Evolutionary conservation across 35 echinoderm and acorn worm genomes (phyloP).

Genomic region (Diadema setosum): DNA sequence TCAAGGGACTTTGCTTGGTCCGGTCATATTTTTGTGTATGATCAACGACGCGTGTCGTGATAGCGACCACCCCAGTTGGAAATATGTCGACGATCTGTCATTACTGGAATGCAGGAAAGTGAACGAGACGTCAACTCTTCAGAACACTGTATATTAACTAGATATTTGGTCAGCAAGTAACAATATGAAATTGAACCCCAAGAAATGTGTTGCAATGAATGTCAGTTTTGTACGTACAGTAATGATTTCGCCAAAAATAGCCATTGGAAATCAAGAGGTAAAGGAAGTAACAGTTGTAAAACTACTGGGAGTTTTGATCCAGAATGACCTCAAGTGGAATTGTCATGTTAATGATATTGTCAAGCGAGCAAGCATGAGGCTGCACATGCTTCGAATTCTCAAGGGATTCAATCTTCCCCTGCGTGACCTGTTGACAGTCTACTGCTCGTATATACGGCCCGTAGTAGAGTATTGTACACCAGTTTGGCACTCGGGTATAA

Average conservation of each 20-base stretch:
- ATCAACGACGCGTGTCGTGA: not conserved
- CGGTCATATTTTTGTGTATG: not conserved
- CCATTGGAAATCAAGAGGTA: too few relatives aligned
- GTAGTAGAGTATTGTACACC: conserved; percentile 15
- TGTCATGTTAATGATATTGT: conserved; percentile 15
- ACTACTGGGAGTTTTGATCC: too few relatives aligned
- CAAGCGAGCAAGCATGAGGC: not conserved
- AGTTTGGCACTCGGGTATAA: conserved; percentile 40
- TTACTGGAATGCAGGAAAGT: not conserved
- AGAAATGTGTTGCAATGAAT: not conserved
- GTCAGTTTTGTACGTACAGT: too few relatives aligned
- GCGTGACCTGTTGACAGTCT: conserved; percentile 5
- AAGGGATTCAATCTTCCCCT: conserved; percentile 16
- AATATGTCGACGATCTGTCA: not conserved
- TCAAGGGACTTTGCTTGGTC: conserved; percentile 17
- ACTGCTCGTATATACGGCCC: conserved; percentile 16
- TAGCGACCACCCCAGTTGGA: not conserved
- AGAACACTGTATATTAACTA: too few relatives aligned
- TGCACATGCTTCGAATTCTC: conserved; percentile 7
- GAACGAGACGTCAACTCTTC: not conserved
- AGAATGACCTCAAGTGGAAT: too few relatives aligned
- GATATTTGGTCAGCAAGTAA: too few relatives aligned
- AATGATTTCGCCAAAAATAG: too few relatives aligned
- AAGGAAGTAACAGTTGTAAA: too few relatives aligned
- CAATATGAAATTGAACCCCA: not conserved